phyloP scores from a whole-genome alignment of 2,888 invertebrate genomes.

The Caenorhabditis parvicauda region DNA sequence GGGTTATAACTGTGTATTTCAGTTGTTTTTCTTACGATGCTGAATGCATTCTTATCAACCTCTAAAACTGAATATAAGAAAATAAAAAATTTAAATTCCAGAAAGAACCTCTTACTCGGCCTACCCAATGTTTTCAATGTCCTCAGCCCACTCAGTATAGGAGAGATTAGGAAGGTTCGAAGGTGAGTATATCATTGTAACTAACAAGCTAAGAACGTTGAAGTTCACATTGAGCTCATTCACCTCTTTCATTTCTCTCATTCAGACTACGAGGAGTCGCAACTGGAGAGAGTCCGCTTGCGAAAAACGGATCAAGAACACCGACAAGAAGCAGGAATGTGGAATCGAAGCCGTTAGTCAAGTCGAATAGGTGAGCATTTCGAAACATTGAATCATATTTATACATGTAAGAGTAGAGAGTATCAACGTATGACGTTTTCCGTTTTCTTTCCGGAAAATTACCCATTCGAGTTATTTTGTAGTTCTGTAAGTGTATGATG shows the following conservation, averaged over 20 bases:
- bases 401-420: no score
- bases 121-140: conserved; percentile 39
- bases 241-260: neutral
- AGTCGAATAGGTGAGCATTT: no score
- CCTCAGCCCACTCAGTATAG: conserved; percentile 43
- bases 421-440: neutral
- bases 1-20: no score
- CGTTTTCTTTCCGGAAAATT: neutral
- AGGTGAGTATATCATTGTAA: conserved; percentile 8
- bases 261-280: conserved; percentile 15
- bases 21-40: no score
- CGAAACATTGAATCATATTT: neutral
- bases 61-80: no score
- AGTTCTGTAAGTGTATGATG: neutral
- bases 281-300: conserved; percentile 19
- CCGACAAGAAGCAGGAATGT: no score
- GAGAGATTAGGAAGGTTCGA: conserved; percentile 43
- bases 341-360: no score
- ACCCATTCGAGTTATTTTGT: neutral
- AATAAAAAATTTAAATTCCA: conserved; percentile 5
- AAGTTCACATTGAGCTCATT: neutral
- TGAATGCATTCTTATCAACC: no score
- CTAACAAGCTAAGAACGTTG: neutral
- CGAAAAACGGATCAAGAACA: conserved; percentile 2
- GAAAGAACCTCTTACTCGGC: conserved; percentile 17